phyloP scores from a whole-genome alignment of 2,888 invertebrate species.

The Ochropleura leucogaster region DNA sequence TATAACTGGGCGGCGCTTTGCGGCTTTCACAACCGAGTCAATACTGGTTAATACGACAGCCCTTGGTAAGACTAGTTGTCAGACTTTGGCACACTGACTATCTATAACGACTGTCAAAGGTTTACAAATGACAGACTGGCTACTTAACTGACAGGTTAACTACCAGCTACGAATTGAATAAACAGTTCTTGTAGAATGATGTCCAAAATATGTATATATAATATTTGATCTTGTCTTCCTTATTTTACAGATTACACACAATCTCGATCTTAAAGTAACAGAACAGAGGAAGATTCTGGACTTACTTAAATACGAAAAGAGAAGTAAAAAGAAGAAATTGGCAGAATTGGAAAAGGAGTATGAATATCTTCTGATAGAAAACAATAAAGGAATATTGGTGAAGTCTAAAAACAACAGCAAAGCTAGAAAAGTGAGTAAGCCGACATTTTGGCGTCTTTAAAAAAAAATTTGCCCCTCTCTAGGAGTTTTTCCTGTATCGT shows the following conservation, averaged over 20 bases:
- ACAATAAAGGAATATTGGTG: slow-evolving; percentile 87
- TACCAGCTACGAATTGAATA: neutral
- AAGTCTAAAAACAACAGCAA: slow-evolving; percentile 90
- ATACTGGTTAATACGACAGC: too few relatives aligned
- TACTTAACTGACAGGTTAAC: neutral
- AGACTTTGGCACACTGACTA: too few relatives aligned
- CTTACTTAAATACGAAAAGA: slow-evolving; percentile 92
- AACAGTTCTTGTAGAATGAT: neutral
- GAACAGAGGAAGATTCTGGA: slow-evolving; percentile 94
- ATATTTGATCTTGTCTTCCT: too few relatives aligned
- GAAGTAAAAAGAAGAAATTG: slow-evolving; percentile 91
- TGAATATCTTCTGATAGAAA: slow-evolving; percentile 91
- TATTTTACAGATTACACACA: slow-evolving; percentile 81
- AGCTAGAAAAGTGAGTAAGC: slow-evolving; percentile 91
- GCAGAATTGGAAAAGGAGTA: slow-evolving; percentile 91
- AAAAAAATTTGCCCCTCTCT: too few relatives aligned
- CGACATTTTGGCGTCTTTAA: too few relatives aligned
- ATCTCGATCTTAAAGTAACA: slow-evolving; percentile 93
- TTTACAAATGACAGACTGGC: neutral
- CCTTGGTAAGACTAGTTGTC: too few relatives aligned
- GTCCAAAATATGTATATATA: too few relatives aligned
- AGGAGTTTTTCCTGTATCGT: too few relatives aligned
- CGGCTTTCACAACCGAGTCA: too few relatives aligned
- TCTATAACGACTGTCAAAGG: too few relatives aligned
- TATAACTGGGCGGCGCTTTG: too few relatives aligned